phyloP scores from a whole-genome alignment of 2,888 invertebrate species.

The Coecobrya sp. region DNA sequence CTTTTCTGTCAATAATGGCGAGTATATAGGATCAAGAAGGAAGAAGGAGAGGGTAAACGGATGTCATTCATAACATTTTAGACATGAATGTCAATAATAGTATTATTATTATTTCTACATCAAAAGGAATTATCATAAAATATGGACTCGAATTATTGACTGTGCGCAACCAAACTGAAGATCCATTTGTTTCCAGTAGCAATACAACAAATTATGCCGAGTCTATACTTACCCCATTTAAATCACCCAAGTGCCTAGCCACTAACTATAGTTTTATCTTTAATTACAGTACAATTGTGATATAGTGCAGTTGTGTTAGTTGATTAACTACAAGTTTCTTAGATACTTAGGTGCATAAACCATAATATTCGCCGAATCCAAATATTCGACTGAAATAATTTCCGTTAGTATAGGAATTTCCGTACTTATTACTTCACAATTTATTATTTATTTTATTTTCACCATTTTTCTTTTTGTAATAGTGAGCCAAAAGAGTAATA shows the following conservation, averaged over 20 bases:
- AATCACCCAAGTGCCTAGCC: too few relatives aligned
- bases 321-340: too few relatives aligned
- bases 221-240: background rate
- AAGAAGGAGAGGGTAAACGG: conserved; percentile 59
- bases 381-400: background rate
- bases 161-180: background rate
- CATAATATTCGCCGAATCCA: too few relatives aligned
- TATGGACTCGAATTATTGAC: conserved; percentile 55
- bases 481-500: background rate
- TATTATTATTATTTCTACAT: conserved; percentile 19
- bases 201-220: background rate
- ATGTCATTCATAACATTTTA: conserved; percentile 65
- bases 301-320: too few relatives aligned
- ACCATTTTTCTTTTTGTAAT: background rate
- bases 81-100: conserved; percentile 63
- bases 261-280: too few relatives aligned
- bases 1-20: conserved; percentile 9
- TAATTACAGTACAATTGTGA: too few relatives aligned
- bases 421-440: background rate
- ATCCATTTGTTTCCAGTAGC: background rate
- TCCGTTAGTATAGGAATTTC: background rate
- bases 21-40: background rate
- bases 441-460: background rate
- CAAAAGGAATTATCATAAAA: conserved; percentile 49
- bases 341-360: too few relatives aligned